Percentiles rank a stretch among this genome's conserved stretches.
phyloP scores from a whole-genome alignment of 2,888 invertebrate species.

The Melinopterus prodromus region DNA sequence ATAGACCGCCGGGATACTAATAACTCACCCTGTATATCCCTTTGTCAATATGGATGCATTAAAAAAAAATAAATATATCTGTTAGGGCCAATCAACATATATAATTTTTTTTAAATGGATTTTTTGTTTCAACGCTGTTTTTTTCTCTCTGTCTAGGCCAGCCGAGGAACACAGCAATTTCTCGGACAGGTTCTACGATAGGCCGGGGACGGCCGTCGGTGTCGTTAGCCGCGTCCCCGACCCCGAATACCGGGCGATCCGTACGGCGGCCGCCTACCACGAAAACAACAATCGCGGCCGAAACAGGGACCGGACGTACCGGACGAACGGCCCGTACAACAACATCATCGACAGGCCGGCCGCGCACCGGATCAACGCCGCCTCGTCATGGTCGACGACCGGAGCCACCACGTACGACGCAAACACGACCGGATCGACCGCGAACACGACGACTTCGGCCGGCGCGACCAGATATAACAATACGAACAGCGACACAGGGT shows the following conservation, averaged over 20 bases:
- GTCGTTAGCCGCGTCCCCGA: constrained; percentile 51
- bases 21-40: too few relatives aligned
- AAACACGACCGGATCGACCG: constrained; percentile 34
- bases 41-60: too few relatives aligned
- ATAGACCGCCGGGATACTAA: too few relatives aligned
- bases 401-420: constrained; percentile 40
- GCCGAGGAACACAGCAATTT: constrained; percentile 64
- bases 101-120: too few relatives aligned
- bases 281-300: constrained; percentile 57
- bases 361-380: constrained; percentile 46
- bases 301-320: constrained; percentile 60
- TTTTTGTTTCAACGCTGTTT: background rate
- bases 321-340: constrained; percentile 60
- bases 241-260: constrained; percentile 54
- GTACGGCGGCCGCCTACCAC: constrained; percentile 58
- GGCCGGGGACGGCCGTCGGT: constrained; percentile 49
- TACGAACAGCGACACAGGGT: constrained; percentile 54
- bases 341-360: constrained; percentile 51
- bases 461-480: constrained; percentile 37
- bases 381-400: constrained; percentile 37
- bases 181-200: constrained; percentile 65
- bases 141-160: constrained; percentile 57
- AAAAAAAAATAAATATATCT: too few relatives aligned
- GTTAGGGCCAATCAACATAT: too few relatives aligned
- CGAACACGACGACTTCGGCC: constrained; percentile 18